Percentiles rank a stretch among this genome's conserved stretches.
These are phyloP conservation scores for Zelostemma sp. DNA, from an alignment of 1,140 invertebrate species.

Conservation along the genomic window DNA sequence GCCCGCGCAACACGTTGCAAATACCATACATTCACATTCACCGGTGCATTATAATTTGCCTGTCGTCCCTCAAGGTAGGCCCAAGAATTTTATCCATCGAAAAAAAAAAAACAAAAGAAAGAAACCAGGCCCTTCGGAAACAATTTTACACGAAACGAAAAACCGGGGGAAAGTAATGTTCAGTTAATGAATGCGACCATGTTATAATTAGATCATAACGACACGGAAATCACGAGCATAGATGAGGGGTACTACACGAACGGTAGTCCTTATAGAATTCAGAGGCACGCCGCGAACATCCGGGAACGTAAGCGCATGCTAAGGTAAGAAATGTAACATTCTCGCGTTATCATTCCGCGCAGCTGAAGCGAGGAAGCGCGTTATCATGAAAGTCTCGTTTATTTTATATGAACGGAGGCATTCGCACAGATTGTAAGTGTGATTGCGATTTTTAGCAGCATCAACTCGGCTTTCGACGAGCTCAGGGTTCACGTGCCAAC, in stretches of 20 bases:
- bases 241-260: slow-evolving; percentile 72
- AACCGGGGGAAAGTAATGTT: no score
- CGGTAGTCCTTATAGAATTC: slow-evolving; percentile 86
- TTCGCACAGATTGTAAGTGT: slow-evolving; percentile 57
- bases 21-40: slow-evolving; percentile 61
- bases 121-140: no score
- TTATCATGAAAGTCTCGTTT: no score
- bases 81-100: background rate
- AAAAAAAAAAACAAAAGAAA: slow-evolving; percentile 10
- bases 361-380: no score
- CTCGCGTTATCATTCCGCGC: no score
- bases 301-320: slow-evolving; percentile 96
- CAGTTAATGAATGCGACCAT: no score
- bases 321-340: slow-evolving; percentile 77
- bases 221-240: slow-evolving; percentile 64
- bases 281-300: slow-evolving; percentile 91
- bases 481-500: slow-evolving; percentile 95
- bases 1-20: slow-evolving; percentile 63
- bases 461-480: slow-evolving; percentile 98
- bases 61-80: slow-evolving; percentile 61
- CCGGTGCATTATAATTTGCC: slow-evolving; percentile 66
- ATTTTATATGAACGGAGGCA: no score
- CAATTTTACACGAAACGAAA: no score
- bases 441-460: slow-evolving; percentile 84
- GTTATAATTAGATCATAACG: slow-evolving; percentile 65